Evolutionary conservation across 2,888 invertebrate genomes (phyloP), one percentile per base, ranked within the genome.

Genomic region (Unio pictorum): DNA sequence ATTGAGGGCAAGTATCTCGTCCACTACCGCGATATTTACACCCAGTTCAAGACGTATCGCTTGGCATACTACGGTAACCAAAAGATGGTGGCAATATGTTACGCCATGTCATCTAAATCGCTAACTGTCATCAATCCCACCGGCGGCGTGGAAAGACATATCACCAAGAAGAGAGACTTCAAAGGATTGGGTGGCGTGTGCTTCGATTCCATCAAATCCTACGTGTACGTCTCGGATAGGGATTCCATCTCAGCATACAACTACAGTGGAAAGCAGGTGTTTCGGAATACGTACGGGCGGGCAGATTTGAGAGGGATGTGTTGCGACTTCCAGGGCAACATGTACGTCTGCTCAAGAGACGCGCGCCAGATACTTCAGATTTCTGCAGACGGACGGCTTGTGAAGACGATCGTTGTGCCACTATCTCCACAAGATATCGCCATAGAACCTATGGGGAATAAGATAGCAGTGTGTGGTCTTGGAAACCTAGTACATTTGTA

Each of bases 401-500:
- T 77, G 62, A 77, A 77, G 61, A 75, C 77, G 7, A 77, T 77
- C 26, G 69, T 77, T 34, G 77, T 77, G 68, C 77, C 77, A 8
- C 64, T 77, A 26, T 77, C 77, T 18, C 77, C 77, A 20, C 77
- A 77, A 68, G 77, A 77, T 70, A 75, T 77, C 68, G 77, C 77
- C 17, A 73, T 77, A 55, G 77, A 77, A 60, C 77, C 77, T 55
- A 70, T 77, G 73, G 77, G 77, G 15, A 77, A 75, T 68, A 77
- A 77, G 67, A 72, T 77, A 75, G 60, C 75, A 3, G 77, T 77
- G 17, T 74, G 74, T 17, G 75, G 76, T 20, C 70, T 78, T 5
- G 74, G 74, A 28, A 74, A 75, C 66, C 66, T 71, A 3, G 63
- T 75, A 3, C 75, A 78, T 61, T 63, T 75, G 7, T 75, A 75